These are phyloP conservation scores for Charadrius vociferus DNA, from an alignment of 2,113 vertebrate genomes.

Conservation along the genomic window DNA sequence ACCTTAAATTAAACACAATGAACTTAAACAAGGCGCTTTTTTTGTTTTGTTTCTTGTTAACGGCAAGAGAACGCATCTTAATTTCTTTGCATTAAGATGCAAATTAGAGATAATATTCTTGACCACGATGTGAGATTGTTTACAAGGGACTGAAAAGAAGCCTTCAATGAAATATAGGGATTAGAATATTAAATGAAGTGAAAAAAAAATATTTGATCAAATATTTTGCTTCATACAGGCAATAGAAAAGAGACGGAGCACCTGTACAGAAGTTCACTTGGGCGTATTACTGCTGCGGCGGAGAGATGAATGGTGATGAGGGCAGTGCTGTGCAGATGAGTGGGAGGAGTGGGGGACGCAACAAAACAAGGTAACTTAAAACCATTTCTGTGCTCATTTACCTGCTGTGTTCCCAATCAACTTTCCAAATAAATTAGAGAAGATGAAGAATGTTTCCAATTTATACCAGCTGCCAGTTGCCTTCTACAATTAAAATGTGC, in stretches of 20 bases:
- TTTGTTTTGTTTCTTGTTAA: not conserved
- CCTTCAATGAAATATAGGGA: not conserved
- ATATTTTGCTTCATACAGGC: not conserved
- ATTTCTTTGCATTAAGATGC: not conserved
- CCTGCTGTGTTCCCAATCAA: not conserved
- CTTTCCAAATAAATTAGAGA: not conserved
- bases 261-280: not conserved
- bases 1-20: not conserved
- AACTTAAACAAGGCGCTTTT: not conserved
- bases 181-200: not conserved
- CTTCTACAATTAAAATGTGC: not conserved
- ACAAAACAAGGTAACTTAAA: not conserved
- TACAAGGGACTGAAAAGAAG: not conserved
- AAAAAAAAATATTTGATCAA: not conserved
- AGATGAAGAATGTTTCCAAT: not conserved
- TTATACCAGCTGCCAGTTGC: not conserved
- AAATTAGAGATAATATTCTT: not conserved
- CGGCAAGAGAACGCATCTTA: not conserved
- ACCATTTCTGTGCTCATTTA: not conserved
- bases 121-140: not conserved
- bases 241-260: not conserved
- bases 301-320: not conserved
- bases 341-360: constrained; percentile 14
- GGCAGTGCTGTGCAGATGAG: constrained; percentile 15
- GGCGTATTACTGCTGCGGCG: not conserved